Base-by-base conservation (phyloP, 1,140 invertebrate species). In the Eumaeus atala region DNA sequence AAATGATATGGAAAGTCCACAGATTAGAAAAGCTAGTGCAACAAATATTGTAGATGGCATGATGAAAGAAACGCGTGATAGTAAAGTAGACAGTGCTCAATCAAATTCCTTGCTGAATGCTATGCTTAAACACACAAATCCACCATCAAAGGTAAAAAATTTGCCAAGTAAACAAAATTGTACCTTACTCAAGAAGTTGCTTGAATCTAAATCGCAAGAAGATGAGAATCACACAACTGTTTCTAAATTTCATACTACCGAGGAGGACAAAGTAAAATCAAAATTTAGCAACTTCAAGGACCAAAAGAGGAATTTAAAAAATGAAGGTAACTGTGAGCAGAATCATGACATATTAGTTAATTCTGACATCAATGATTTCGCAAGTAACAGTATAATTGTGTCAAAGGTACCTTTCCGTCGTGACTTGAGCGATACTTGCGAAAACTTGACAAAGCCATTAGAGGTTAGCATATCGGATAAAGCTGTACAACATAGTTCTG, bases 381-480 rank as follows among this genome's bases (percentile, higher is more conserved):
- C 56, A 55, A 47, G 35, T 47, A 14, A 48, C 21, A 48, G 35
- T 35, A 51, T 57, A 54, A 50, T 18, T 65, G 21, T 28, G 6
- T 28, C 21, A 28, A 28, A 28, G 6, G 6, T 28, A 28, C 21
- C 21, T 28, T 28, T 28, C 6, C 21, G 21, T 6, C 21, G 21
- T 28, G 21, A 28, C 6, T 28, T 28, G 21, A 28, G 21, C 21
- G 21, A 28, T 28, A 28, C 21, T 48, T 70, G 66, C 62, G 83
- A 87, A 60, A 84, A 61, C 62, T 50, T 87, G 28, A 77, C 72
- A 54, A 83, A 81, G 56, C 87, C 87, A 16, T 70, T 89, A 62
- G 85, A 88, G 73, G 87, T 89, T 42, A 80, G 73, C 63, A 79
- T 87, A 54, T 70, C 77, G 44, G 79, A 84, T 56, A 85, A 81